Conservation (phyloP, 2,797 vertebrate genomes). For the Mormyrus hasselquistii region DNA sequence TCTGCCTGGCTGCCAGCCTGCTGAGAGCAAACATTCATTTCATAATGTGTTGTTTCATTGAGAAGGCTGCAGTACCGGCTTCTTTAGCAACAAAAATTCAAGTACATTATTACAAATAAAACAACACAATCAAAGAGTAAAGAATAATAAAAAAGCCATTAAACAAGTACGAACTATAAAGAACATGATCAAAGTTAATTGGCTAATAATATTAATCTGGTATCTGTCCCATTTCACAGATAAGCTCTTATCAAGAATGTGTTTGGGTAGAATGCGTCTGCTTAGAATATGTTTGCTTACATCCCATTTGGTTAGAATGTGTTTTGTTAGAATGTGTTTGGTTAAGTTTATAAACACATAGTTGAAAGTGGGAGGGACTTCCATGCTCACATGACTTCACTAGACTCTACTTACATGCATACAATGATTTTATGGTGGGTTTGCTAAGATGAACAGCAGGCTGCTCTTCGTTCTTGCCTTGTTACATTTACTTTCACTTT, state of each 20-base stretch:
- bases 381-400: neutral
- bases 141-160: neutral
- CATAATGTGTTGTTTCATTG: neutral
- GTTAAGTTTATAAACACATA: neutral
- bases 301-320: neutral
- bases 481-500: neutral
- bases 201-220: neutral
- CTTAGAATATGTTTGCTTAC: too few relatives aligned
- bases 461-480: neutral
- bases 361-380: neutral
- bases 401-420: neutral
- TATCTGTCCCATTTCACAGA: neutral
- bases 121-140: neutral
- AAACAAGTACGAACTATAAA: neutral
- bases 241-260: neutral
- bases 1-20: neutral
- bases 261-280: too few relatives aligned
- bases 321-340: neutral
- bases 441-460: neutral
- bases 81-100: neutral
- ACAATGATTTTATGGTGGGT: neutral
- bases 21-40: neutral
- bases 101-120: neutral
- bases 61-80: neutral
- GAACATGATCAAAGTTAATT: neutral